phyloP scores from a whole-genome alignment of 2,113 vertebrate genomes.

The Ascaphus truei region DNA sequence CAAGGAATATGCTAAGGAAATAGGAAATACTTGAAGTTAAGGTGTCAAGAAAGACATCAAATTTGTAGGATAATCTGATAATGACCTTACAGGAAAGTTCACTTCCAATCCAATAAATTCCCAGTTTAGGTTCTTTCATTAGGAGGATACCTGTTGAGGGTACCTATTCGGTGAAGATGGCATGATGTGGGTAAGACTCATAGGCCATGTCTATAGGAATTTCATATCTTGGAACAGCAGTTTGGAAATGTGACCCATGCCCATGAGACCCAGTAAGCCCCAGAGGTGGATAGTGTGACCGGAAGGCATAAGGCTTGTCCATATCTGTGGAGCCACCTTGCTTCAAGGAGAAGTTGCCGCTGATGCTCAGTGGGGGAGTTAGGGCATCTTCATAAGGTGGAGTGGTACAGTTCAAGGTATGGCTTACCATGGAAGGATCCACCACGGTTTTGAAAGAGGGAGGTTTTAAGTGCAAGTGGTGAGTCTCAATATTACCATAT shows the following conservation, averaged over 20 bases:
- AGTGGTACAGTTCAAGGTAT: constrained; percentile 73
- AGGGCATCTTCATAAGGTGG: constrained; percentile 90
- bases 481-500: constrained; percentile 86
- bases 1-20: neutral
- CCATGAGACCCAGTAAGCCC: constrained; percentile 66
- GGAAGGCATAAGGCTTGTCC: constrained; percentile 75
- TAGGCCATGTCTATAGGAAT: constrained; percentile 85
- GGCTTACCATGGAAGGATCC: constrained; percentile 67
- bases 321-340: constrained; percentile 85
- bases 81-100: no score
- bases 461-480: constrained; percentile 82
- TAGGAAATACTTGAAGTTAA: no score
- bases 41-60: no score
- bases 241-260: constrained; percentile 72
- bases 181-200: constrained; percentile 75
- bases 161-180: constrained; percentile 79
- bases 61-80: neutral
- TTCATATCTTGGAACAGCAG: constrained; percentile 68
- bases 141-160: neutral
- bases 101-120: neutral
- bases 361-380: constrained; percentile 90
- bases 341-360: constrained; percentile 89
- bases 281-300: constrained; percentile 59
- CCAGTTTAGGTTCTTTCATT: neutral
- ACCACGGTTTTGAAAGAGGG: constrained; percentile 70